Percentiles rank a stretch among this genome's conserved stretches.
These are phyloP conservation scores for Cerceris ruficornis DNA, from an alignment of 2,888 invertebrate genomes.

Conservation along the genomic window DNA sequence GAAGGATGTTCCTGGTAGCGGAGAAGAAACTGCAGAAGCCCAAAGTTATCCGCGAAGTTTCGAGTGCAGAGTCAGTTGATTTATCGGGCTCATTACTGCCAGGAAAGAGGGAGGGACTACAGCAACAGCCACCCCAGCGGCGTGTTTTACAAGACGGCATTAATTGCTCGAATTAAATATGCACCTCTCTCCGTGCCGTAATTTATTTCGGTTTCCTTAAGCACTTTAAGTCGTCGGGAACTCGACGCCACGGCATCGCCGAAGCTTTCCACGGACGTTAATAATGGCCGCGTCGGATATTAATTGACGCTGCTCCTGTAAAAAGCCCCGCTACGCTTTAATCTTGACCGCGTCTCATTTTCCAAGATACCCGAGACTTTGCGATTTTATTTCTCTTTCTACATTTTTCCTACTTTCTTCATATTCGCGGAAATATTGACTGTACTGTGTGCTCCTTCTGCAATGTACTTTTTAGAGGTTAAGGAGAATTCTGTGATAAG, in stretches of 20 bases:
- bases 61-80: conserved; percentile 81
- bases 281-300: conserved; percentile 65
- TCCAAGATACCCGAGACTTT: not conserved
- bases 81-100: conserved; percentile 82
- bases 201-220: conserved; percentile 80
- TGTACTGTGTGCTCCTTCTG: no score
- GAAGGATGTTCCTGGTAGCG: conserved; percentile 19
- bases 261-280: conserved; percentile 66
- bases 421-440: no score
- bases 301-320: conserved; percentile 63
- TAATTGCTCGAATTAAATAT: conserved; percentile 82
- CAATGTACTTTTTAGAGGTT: no score
- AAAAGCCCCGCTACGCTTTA: conserved; percentile 51
- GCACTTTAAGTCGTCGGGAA: conserved; percentile 76
- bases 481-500: no score
- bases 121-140: conserved; percentile 77
- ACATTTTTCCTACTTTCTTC: no score
- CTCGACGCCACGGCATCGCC: conserved; percentile 54
- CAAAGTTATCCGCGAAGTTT: conserved; percentile 79
- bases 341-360: conserved; percentile 35
- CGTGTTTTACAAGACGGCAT: conserved; percentile 82
- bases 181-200: conserved; percentile 79
- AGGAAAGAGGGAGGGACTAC: conserved; percentile 71
- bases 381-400: no score
- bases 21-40: conserved; percentile 69